Conservation (phyloP, 2,888 invertebrate genomes). For the Balanococcus diminutus region DNA sequence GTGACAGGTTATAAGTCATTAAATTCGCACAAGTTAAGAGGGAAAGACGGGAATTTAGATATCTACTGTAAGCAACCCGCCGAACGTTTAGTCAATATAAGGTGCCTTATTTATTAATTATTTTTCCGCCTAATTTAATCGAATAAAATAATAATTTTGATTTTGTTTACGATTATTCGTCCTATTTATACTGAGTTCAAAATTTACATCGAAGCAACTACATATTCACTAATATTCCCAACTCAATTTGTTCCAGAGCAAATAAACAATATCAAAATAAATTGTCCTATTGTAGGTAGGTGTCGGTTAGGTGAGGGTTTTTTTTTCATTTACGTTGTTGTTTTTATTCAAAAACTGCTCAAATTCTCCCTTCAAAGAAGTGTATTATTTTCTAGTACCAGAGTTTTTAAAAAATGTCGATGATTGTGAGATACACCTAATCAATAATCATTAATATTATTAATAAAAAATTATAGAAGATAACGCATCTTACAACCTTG, state of each 20-base stretch:
- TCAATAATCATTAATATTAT: neutral
- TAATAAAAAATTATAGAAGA: slow-evolving; percentile 16
- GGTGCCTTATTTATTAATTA: neutral
- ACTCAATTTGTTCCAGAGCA: too few species aligned
- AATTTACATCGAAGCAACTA: neutral
- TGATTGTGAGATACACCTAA: neutral
- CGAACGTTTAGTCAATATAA: neutral
- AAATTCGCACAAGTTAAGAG: slow-evolving; percentile 40
- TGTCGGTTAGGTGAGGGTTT: too few species aligned
- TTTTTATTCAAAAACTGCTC: too few species aligned
- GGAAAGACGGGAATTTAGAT: neutral
- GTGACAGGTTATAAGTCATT: slow-evolving; percentile 38
- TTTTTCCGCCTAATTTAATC: slow-evolving; percentile 35
- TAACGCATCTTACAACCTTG: slow-evolving; percentile 45
- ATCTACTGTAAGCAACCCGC: neutral
- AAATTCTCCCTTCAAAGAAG: too few species aligned
- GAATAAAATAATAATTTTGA: neutral
- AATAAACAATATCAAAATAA: neutral
- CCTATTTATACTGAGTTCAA: too few species aligned
- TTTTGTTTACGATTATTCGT: too few species aligned
- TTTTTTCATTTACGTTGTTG: too few species aligned
- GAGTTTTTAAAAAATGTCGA: neutral
- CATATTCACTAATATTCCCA: too few species aligned
- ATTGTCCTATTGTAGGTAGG: too few species aligned
- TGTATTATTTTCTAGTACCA: too few species aligned